Evolutionary conservation across 2,113 vertebrate species (phyloP).

Genomic region (Scartelaos histophorus): DNA sequence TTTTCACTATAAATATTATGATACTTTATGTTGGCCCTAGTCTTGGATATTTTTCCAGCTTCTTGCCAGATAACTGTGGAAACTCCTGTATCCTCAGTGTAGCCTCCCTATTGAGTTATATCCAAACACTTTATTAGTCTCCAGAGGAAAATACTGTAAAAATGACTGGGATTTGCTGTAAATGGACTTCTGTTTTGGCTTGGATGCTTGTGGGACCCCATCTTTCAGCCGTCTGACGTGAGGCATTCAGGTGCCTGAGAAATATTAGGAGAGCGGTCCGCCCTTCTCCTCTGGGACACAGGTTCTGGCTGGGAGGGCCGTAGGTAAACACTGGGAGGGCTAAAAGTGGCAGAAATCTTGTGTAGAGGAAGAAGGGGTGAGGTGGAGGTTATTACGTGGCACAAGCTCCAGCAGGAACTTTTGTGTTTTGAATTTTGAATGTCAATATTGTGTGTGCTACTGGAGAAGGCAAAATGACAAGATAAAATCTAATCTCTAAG

Average conservation of each 20-base stretch:
- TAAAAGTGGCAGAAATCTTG: conserved; percentile 24
- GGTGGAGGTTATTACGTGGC: conserved; percentile 48
- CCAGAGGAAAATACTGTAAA: conserved; percentile 11
- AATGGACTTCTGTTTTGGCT: background rate
- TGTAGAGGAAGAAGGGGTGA: conserved; percentile 23
- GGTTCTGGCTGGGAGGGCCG: background rate
- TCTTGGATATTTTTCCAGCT: conserved; percentile 62
- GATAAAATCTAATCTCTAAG: conserved; percentile 1
- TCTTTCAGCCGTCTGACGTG: conserved; percentile 29
- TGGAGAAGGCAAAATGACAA: background rate
- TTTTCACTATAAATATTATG: conserved; percentile 49
- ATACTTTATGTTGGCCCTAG: conserved; percentile 60
- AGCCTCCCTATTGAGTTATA: conserved; percentile 39
- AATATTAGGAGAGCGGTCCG: conserved; percentile 31
- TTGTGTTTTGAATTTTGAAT: conserved; percentile 27
- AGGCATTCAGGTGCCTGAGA: conserved; percentile 24
- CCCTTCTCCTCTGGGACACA: conserved; percentile 22
- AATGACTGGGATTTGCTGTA: conserved; percentile 16
- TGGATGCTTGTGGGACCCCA: conserved; percentile 34
- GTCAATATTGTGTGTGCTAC: conserved; percentile 4
- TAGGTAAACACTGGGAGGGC: conserved; percentile 7
- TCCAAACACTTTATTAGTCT: conserved; percentile 51
- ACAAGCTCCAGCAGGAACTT: conserved; percentile 70
- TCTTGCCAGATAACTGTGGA: conserved; percentile 41
- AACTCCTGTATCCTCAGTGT: conserved; percentile 35